A percentile compares a stretch with the other conserved stretches of the same genome.
phyloP scores from a whole-genome alignment of 1,140 invertebrate genomes.

The Drosophila albomicans region DNA sequence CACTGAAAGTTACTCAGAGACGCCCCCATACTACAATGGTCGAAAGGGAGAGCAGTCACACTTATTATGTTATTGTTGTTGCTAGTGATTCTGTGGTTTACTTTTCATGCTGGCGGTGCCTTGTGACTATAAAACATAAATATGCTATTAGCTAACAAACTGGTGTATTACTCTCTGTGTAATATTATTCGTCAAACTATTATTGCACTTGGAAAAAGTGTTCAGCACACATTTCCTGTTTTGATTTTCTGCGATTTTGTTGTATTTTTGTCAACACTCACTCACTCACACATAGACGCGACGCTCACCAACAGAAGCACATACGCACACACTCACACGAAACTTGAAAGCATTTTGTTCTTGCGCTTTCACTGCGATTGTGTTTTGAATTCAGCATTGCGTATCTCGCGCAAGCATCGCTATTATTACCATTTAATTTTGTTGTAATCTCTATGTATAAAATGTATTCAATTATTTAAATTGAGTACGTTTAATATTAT shows the following conservation, averaged over 20 bases:
- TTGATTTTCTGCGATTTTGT: slow-evolving; percentile 73
- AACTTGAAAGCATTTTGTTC: slow-evolving; percentile 49
- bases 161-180: neutral
- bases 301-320: slow-evolving; percentile 2
- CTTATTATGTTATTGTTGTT: slow-evolving; percentile 4
- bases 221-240: slow-evolving; percentile 74
- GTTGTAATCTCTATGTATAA: slow-evolving; percentile 39
- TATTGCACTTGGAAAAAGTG: slow-evolving; percentile 26
- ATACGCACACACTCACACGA: slow-evolving; percentile 17
- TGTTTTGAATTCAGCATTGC: neutral
- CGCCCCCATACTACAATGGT: slow-evolving; percentile 50
- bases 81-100: slow-evolving; percentile 7
- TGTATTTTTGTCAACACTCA: slow-evolving; percentile 80
- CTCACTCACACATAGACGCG: slow-evolving; percentile 37
- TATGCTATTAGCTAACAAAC: neutral
- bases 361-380: slow-evolving; percentile 58
- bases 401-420: neutral
- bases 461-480: slow-evolving; percentile 43
- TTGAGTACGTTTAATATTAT: slow-evolving; percentile 39
- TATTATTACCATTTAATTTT: slow-evolving; percentile 78
- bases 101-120: slow-evolving; percentile 20
- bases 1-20: slow-evolving; percentile 31
- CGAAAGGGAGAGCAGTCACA: neutral
- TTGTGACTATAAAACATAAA: neutral
- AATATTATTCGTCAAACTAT: neutral